Evolutionary conservation across 2,888 invertebrate genomes (phyloP).

Genomic region (Hoplodrina blanda): DNA sequence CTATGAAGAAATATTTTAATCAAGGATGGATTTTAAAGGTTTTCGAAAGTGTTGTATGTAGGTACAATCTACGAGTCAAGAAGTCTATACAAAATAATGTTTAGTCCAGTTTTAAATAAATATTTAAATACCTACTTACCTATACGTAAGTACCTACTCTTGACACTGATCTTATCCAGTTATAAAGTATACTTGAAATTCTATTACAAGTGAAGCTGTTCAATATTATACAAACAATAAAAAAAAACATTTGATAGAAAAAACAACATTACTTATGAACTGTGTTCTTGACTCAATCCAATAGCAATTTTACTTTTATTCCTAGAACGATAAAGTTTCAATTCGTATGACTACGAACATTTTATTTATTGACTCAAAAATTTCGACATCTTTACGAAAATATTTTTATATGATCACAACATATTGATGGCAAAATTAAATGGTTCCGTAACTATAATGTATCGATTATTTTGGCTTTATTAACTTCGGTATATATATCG

Average conservation of each 20-base stretch:
- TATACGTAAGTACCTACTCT: not conserved
- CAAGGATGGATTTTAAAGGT: too few relatives aligned
- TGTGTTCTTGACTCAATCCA: not conserved
- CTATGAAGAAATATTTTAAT: too few relatives aligned
- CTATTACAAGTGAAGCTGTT: not conserved
- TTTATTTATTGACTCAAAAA: not conserved
- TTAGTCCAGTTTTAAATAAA: not conserved
- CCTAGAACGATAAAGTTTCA: not conserved
- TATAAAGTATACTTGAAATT: not conserved
- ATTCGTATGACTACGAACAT: not conserved
- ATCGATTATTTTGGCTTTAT: not conserved
- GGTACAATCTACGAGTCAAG: too few relatives aligned
- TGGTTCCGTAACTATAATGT: not conserved
- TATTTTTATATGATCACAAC: not conserved
- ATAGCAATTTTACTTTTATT: not conserved
- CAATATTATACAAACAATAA: constrained; percentile 9
- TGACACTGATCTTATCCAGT: constrained; percentile 2
- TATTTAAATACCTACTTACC: not conserved
- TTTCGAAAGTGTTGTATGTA: too few relatives aligned
- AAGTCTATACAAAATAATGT: not conserved
- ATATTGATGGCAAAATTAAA: not conserved
- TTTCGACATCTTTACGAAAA: not conserved
- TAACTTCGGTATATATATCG: too few relatives aligned
- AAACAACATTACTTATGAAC: not conserved
- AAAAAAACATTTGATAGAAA: not conserved